A percentile compares a stretch with the other conserved stretches of the same genome.
phyloP scores from a whole-genome alignment of 2,797 vertebrate genomes.

The Acanthis flammea region DNA sequence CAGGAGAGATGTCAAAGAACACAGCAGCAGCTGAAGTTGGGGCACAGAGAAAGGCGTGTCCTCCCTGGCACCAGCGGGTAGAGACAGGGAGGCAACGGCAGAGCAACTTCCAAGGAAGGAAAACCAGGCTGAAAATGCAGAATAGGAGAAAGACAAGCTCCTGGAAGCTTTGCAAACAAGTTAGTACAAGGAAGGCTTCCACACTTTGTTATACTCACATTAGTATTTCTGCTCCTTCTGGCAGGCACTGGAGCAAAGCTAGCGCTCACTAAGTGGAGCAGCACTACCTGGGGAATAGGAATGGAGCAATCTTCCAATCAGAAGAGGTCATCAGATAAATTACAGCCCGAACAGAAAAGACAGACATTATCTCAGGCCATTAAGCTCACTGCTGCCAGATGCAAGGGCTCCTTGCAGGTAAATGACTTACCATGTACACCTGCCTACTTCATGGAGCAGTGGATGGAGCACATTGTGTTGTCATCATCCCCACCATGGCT shows the following conservation, averaged over 20 bases:
- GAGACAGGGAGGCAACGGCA: background rate
- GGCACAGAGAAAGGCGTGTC: background rate
- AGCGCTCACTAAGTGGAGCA: background rate
- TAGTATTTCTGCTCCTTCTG: background rate
- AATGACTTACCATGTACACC: accelerated
- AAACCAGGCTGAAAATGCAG: background rate
- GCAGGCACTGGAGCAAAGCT: background rate
- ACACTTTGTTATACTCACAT: background rate
- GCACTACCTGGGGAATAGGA: background rate
- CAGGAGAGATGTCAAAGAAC: background rate
- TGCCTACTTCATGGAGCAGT: background rate
- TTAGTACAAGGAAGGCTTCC: background rate
- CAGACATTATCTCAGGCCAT: background rate
- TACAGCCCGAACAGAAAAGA: background rate
- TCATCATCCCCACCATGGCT: accelerated
- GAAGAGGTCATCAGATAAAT: background rate
- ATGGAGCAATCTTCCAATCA: background rate
- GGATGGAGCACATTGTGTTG: background rate
- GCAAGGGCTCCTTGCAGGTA: background rate
- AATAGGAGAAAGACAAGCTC: background rate
- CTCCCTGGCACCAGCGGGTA: background rate
- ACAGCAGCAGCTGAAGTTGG: background rate
- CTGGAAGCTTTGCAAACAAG: background rate
- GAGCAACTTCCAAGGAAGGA: background rate
- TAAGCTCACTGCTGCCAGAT: background rate